These are phyloP conservation scores for Strix occidentalis DNA, from an alignment of 2,797 vertebrate species.

Conservation along the genomic window DNA sequence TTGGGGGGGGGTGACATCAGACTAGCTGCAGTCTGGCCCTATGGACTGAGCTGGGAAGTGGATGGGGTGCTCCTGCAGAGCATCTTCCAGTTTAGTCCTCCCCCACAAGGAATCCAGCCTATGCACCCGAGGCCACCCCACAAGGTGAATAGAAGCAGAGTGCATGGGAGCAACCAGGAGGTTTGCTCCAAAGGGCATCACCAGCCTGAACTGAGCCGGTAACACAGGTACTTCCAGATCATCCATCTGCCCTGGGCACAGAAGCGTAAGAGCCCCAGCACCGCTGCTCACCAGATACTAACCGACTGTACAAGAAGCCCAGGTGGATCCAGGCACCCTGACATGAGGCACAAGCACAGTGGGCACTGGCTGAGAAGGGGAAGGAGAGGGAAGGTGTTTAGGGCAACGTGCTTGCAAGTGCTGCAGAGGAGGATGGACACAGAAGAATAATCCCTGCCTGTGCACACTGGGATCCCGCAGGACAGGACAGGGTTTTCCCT, in stretches of 20 bases:
- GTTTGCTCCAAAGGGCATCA: not conserved
- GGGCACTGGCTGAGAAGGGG: not conserved
- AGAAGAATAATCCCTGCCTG: not conserved
- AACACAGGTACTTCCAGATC: not conserved
- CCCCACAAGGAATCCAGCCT: not conserved
- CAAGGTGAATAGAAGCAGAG: not conserved
- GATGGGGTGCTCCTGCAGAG: not conserved
- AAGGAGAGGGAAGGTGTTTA: not conserved
- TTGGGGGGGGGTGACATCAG: not conserved
- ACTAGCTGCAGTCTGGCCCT: not conserved
- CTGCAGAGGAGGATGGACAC: not conserved
- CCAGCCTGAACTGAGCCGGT: not conserved
- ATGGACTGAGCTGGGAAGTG: not conserved
- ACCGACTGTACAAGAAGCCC: not conserved
- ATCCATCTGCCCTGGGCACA: not conserved
- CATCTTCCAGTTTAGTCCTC: not conserved
- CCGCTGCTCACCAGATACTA: not conserved
- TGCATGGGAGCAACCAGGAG: not conserved
- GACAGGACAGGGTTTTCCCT: not conserved
- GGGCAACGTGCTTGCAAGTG: rapidly evolving
- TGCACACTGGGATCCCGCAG: not conserved
- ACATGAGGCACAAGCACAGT: not conserved
- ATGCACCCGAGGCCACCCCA: rapidly evolving
- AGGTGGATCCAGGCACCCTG: not conserved
- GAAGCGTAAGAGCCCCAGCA: not conserved